These are phyloP conservation scores for Lepidurus apus DNA, from an alignment of 1,140 invertebrate species.

Conservation along the genomic window DNA sequence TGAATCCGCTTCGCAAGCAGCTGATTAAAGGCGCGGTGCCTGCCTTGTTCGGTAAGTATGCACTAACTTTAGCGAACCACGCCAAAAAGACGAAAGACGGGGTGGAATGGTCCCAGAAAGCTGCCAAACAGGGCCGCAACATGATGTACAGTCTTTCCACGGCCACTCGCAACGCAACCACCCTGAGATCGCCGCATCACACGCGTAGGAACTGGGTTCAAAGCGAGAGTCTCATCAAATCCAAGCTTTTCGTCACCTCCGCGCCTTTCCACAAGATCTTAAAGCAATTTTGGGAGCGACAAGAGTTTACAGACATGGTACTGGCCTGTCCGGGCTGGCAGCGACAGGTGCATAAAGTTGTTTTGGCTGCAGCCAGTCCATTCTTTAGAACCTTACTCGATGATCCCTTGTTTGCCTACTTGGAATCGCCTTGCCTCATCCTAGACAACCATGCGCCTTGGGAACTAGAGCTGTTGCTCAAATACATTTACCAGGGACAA, in stretches of 20 bases:
- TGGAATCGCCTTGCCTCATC: background rate
- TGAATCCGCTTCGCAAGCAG: background rate
- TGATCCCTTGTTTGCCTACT: background rate
- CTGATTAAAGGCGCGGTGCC: background rate
- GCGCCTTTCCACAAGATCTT: background rate
- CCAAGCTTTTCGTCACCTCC: background rate
- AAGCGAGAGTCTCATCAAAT: background rate
- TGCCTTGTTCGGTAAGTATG: background rate
- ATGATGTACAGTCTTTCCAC: slow-evolving; percentile 1
- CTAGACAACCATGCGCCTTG: background rate
- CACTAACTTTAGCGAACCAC: background rate
- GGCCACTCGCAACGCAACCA: background rate
- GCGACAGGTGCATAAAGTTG: background rate
- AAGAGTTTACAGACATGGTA: background rate
- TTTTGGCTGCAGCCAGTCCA: background rate
- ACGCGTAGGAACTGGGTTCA: background rate
- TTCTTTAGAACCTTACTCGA: background rate
- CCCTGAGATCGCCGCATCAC: background rate
- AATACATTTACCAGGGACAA: background rate
- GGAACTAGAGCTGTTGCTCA: background rate
- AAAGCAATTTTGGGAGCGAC: background rate
- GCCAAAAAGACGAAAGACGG: background rate
- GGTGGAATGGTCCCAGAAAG: background rate
- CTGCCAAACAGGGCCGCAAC: background rate
- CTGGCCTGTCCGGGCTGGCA: background rate